Evolutionary conservation across 2,797 vertebrate genomes (phyloP).

Genomic region (Labeo calbasu): DNA sequence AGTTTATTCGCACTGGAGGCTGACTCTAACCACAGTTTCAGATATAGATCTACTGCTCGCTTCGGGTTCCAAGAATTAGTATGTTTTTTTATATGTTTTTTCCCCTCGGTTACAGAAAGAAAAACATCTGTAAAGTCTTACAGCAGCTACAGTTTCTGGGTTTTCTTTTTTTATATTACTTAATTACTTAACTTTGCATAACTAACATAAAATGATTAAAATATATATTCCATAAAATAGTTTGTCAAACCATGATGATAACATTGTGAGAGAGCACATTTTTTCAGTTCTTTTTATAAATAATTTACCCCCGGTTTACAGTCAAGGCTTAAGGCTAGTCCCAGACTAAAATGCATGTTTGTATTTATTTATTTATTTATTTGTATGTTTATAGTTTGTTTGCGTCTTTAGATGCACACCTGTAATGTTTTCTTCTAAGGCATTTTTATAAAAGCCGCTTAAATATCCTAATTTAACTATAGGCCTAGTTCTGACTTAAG

Average conservation of each 20-base stretch:
- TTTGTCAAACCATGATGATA: background rate
- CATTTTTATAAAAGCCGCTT: too few relatives aligned
- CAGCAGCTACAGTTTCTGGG: background rate
- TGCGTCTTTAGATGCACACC: too few relatives aligned
- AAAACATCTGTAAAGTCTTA: constrained; percentile 1
- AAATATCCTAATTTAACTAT: too few relatives aligned
- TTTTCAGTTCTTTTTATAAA: background rate
- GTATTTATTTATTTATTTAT: too few relatives aligned
- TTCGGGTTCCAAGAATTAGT: constrained; percentile 50
- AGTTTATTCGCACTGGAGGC: constrained; percentile 34
- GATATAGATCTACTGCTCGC: constrained; percentile 57
- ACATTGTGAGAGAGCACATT: background rate
- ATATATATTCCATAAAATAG: background rate
- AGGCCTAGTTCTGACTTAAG: too few relatives aligned
- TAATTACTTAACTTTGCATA: background rate
- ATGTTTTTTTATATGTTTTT: constrained; percentile 6
- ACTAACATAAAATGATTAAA: background rate
- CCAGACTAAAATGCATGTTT: too few relatives aligned
- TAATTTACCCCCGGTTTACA: too few relatives aligned
- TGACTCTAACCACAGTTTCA: constrained; percentile 43
- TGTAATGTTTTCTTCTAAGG: too few relatives aligned
- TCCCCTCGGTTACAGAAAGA: background rate
- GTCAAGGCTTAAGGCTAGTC: too few relatives aligned
- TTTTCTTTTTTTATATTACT: background rate
- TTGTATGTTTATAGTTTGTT: too few relatives aligned